Percentiles rank a stretch among this genome's conserved stretches.
Evolutionary conservation across 30 jellyfish, hydroid and myxozoan species (phyloP).

Genomic region (Cassiopea andromeda): DNA sequence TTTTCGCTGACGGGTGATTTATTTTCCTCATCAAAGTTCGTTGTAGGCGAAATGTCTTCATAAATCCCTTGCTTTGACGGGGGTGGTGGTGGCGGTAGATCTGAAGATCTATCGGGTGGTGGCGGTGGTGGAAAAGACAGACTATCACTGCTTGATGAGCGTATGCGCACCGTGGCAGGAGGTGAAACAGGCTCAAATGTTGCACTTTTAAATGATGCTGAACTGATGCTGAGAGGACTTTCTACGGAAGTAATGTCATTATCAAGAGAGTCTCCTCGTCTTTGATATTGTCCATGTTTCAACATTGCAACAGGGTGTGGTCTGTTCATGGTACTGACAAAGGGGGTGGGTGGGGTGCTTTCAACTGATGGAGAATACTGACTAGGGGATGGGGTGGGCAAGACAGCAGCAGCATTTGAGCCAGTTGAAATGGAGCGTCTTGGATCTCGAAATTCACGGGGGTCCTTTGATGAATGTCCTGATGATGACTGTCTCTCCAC

Average conservation of each 20-base stretch:
- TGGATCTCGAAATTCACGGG: constrained; percentile 65
- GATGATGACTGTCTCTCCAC: background rate
- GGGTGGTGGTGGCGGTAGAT: constrained; percentile 71
- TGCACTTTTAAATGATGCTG: constrained; percentile 75
- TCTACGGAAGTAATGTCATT: constrained; percentile 57
- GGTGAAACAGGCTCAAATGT: constrained; percentile 92
- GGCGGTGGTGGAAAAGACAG: constrained; percentile 70
- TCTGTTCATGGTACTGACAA: constrained; percentile 59
- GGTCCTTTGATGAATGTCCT: constrained; percentile 59
- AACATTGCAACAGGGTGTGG: constrained; percentile 76
- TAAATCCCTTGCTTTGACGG: constrained; percentile 66
- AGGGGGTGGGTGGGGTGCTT: constrained; percentile 85
- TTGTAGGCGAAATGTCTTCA: constrained; percentile 96
- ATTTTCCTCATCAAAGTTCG: constrained; percentile 53
- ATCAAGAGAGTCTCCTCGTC: constrained; percentile 39
- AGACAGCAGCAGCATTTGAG: constrained; percentile 30
- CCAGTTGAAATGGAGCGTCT: constrained; percentile 36
- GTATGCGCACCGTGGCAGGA: constrained; percentile 48
- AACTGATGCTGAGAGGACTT: constrained; percentile 81
- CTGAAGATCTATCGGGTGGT: constrained; percentile 60
- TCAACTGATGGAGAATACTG: constrained; percentile 68
- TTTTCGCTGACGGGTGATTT: constrained; percentile 5
- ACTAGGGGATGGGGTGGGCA: constrained; percentile 90
- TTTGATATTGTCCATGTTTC: constrained; percentile 19
- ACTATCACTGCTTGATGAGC: constrained; percentile 17